Evolutionary conservation across 1,140 invertebrate genomes (phyloP).

Genomic region (Drosophila pruinosa): DNA sequence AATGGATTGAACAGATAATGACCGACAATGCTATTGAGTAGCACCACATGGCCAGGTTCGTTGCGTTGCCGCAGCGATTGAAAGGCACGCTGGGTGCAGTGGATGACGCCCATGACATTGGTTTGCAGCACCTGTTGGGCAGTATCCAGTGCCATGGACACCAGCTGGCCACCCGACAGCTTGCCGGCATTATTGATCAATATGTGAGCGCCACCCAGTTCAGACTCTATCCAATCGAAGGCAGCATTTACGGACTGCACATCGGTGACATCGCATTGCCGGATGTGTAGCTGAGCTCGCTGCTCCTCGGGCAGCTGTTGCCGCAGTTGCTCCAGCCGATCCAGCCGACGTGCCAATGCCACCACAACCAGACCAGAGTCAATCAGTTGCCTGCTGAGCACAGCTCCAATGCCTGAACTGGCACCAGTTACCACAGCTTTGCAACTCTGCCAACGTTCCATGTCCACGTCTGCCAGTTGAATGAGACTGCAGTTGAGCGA

Average conservation of each 20-base stretch:
- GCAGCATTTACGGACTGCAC: slow-evolving; percentile 86
- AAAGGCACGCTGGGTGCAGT: slow-evolving; percentile 87
- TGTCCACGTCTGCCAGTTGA: slow-evolving; percentile 65
- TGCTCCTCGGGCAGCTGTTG: slow-evolving; percentile 23
- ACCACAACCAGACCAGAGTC: slow-evolving; percentile 87
- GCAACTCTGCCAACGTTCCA: slow-evolving; percentile 87
- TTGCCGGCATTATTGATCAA: slow-evolving; percentile 90
- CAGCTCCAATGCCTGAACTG: slow-evolving; percentile 88
- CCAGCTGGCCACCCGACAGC: slow-evolving; percentile 77
- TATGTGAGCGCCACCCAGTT: slow-evolving; percentile 86
- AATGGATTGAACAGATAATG: slow-evolving; percentile 83
- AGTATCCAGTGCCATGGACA: slow-evolving; percentile 67
- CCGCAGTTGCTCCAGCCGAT: slow-evolving; percentile 84
- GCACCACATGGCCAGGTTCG: slow-evolving; percentile 87
- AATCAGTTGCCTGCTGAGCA: slow-evolving; percentile 84
- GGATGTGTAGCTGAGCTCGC: slow-evolving; percentile 59
- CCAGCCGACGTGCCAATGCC: slow-evolving; percentile 87
- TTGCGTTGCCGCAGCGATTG: slow-evolving; percentile 86
- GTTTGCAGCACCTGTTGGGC: slow-evolving; percentile 86
- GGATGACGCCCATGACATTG: slow-evolving; percentile 88
- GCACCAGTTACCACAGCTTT: slow-evolving; percentile 90
- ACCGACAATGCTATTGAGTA: slow-evolving; percentile 87
- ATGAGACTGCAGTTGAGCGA: neutral
- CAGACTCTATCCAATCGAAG: slow-evolving; percentile 85
- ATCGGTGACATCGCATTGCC: slow-evolving; percentile 87